These are phyloP conservation scores for Odontamblyopus lacepedii DNA, from an alignment of 2,797 vertebrate genomes.

Conservation along the genomic window DNA sequence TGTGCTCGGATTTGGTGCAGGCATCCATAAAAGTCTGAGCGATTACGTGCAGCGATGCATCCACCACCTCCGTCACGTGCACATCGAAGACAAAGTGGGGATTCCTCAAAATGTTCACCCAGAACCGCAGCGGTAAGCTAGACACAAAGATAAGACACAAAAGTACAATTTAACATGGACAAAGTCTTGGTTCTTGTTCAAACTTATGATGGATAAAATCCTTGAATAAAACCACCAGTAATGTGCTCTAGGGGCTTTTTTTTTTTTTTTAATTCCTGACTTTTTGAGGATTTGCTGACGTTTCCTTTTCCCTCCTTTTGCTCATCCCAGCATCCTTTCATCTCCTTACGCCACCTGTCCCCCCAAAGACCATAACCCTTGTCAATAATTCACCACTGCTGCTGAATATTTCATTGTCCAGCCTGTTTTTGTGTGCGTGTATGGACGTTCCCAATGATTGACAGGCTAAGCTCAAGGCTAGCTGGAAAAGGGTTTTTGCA, in stretches of 20 bases:
- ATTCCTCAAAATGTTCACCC: slow-evolving; percentile 98
- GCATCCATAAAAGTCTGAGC: slow-evolving; percentile 99
- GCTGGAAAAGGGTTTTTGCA: slow-evolving; percentile 7
- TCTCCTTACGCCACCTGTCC: slow-evolving; percentile 11
- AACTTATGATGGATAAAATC: background rate
- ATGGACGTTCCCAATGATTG: slow-evolving; percentile 34
- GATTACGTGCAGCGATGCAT: slow-evolving; percentile 95
- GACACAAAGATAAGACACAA: slow-evolving; percentile 11
- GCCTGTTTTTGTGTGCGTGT: slow-evolving; percentile 28
- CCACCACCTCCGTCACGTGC: slow-evolving; percentile 94
- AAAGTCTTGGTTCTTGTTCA: slow-evolving; percentile 5
- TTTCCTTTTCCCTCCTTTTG: slow-evolving; percentile 13
- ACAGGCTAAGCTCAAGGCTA: slow-evolving; percentile 42
- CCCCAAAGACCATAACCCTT: slow-evolving; percentile 34
- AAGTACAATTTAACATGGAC: background rate
- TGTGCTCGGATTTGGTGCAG: slow-evolving; percentile 98
- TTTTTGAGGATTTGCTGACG: slow-evolving; percentile 29
- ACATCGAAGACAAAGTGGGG: slow-evolving; percentile 96
- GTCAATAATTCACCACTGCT: slow-evolving; percentile 53
- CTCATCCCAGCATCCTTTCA: slow-evolving; percentile 36
- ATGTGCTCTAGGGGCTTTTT: background rate
- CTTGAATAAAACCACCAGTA: slow-evolving; percentile 6
- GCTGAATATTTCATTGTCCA: slow-evolving; percentile 56
- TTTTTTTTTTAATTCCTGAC: slow-evolving; percentile 8
- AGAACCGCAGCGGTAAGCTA: slow-evolving; percentile 92